Conservation (phyloP, 2,113 vertebrate species). For the Cepphus grylle region DNA sequence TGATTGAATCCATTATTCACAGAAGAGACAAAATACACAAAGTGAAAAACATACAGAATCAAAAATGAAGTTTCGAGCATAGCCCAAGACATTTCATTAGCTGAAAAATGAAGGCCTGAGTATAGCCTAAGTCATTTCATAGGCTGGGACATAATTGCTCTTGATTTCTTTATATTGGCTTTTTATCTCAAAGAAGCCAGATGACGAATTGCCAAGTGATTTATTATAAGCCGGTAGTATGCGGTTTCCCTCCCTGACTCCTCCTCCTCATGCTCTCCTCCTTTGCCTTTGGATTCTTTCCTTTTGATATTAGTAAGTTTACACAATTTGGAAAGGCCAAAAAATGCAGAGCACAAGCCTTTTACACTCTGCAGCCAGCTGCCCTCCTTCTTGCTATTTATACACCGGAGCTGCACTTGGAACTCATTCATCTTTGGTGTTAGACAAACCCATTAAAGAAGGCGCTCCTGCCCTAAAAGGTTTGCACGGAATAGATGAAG, state of each 20-base stretch:
- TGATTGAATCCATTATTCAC: neutral
- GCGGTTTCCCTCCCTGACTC: neutral
- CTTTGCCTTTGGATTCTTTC: neutral
- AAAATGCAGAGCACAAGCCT: neutral
- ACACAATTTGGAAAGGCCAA: neutral
- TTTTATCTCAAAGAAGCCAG: conserved; percentile 36
- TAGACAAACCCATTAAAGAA: neutral
- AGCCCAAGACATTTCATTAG: neutral
- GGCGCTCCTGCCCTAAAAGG: neutral
- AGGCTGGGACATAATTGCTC: neutral
- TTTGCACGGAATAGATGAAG: neutral
- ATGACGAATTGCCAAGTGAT: neutral
- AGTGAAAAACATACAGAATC: neutral
- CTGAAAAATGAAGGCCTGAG: neutral
- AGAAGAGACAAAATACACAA: neutral
- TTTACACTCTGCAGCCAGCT: neutral
- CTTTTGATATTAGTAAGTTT: neutral
- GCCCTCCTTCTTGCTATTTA: neutral
- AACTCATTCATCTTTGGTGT: neutral
- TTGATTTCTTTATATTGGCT: neutral
- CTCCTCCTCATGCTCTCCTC: neutral
- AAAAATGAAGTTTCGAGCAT: neutral
- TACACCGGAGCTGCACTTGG: neutral
- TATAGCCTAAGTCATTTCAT: neutral
- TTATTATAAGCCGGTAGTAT: neutral